A percentile compares a stretch with the other conserved stretches of the same genome.
Conservation (phyloP, 2,113 vertebrate genomes). For the Mellivora capensis region DNA sequence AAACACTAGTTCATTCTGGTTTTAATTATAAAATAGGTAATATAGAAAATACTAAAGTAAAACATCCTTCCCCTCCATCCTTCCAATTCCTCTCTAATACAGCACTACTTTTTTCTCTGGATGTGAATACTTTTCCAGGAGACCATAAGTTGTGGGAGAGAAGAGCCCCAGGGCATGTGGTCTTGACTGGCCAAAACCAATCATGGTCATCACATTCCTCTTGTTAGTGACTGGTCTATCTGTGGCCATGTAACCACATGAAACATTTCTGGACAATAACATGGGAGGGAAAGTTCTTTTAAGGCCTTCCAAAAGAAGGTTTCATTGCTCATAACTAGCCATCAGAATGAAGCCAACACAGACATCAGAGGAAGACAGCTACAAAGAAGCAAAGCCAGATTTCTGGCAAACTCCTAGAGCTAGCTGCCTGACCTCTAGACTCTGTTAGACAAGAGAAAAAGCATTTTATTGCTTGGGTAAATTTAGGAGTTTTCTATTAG, state of each 20-base stretch:
- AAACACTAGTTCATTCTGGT: not conserved
- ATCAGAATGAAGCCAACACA: not conserved
- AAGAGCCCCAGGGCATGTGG: not conserved
- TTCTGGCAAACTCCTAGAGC: not conserved
- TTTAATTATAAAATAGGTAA: constrained; percentile 2
- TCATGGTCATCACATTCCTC: not conserved
- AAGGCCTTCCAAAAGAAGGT: not conserved
- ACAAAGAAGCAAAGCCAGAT: not conserved
- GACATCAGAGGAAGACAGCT: not conserved
- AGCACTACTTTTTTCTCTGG: not conserved
- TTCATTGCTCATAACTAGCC: not conserved
- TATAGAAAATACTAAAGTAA: not conserved
- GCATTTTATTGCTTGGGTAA: not conserved
- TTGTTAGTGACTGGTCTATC: not conserved
- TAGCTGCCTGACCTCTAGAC: not conserved
- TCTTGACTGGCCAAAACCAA: not conserved
- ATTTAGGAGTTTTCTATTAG: not conserved
- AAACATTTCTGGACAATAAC: not conserved
- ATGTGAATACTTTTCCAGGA: not conserved
- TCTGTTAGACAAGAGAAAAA: not conserved
- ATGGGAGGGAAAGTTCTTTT: not conserved
- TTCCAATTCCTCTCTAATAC: not conserved
- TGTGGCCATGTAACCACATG: not conserved
- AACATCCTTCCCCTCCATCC: not conserved
- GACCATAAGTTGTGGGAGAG: not conserved